Base-by-base conservation (phyloP, 2,113 vertebrate species). In the Trematocara macrostoma region DNA sequence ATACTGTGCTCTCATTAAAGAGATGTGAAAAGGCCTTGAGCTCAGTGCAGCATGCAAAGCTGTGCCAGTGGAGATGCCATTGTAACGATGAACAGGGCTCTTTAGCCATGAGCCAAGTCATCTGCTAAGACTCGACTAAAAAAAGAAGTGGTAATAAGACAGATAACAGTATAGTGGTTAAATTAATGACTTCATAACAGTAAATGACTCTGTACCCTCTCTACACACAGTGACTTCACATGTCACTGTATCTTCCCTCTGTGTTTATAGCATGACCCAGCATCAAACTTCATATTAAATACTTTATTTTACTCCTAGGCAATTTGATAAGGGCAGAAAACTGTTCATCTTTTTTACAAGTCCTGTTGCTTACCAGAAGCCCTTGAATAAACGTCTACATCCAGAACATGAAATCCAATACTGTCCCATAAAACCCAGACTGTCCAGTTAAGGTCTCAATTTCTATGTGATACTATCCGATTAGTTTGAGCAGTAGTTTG, bases 1-100 rank as follows among this genome's bases (percentile, higher is more conserved):
- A 90, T 92, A 87, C 67, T 85, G 84, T 93, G 88, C 93, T 89
- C 91, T 95, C 90, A 93, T 95, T 95, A 96, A 93, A 92, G 92
- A 91, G 87, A 88, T 88, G 82, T 86, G 89, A 93, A 93, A 89
- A 92, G 83, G 87, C 87, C 85, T 91, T 89, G 81, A 88, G 91
- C 84, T 91, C 93, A 92, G 90, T 74, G 89, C 88, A 88, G 84
- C 91, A 87, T 92, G 89, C 90, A 87, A 86, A 78, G 23, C 83
- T 90, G 83, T 91, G 91, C 89, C 87, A 93, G 89, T 26, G 85
- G 81, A 87, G 83, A 91, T 90, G 81, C 69, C 83, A 79, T 92
- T 93, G 93, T 78, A 89, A 87, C 84, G 84, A 87, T 38, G 35
- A 91, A 88, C 81, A 84, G 82, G 67, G 74, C 81, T 45, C 74